phyloP scores from a whole-genome alignment of 2,888 invertebrate species.

The Syritta pipiens region DNA sequence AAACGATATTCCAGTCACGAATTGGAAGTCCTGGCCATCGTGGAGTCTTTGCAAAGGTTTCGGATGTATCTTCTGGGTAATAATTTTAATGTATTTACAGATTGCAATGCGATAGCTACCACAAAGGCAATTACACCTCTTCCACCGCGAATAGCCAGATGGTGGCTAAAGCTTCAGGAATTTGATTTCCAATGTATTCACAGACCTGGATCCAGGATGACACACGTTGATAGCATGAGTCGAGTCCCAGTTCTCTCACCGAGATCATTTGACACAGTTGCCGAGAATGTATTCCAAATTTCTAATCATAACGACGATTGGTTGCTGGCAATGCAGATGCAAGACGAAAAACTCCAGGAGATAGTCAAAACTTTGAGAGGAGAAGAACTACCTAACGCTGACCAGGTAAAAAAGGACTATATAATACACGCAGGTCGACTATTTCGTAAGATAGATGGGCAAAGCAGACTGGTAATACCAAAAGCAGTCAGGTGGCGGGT shows the following conservation, averaged over 20 bases:
- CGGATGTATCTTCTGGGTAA: slow-evolving; percentile 43
- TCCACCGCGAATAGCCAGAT: slow-evolving; percentile 70
- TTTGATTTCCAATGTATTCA: slow-evolving; percentile 44
- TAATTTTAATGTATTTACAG: slow-evolving; percentile 70
- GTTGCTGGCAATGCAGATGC: slow-evolving; percentile 10
- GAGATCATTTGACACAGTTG: slow-evolving; percentile 13
- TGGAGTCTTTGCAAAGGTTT: slow-evolving; percentile 70
- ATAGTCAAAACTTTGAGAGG: too few relatives aligned
- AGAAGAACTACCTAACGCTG: too few relatives aligned
- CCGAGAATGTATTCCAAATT: not conserved
- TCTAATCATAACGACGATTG: not conserved
- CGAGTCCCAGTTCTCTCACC: slow-evolving; percentile 32
- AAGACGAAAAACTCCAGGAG: slow-evolving; percentile 2
- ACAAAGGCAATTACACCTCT: slow-evolving; percentile 25
- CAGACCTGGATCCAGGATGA: slow-evolving; percentile 35
- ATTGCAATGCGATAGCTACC: slow-evolving; percentile 38
- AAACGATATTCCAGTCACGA: slow-evolving; percentile 76
- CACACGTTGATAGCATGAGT: slow-evolving; percentile 36
- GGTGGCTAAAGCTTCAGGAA: slow-evolving; percentile 44
- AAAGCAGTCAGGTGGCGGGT: slow-evolving; percentile 14
- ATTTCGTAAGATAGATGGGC: not conserved
- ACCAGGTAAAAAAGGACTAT: too few relatives aligned
- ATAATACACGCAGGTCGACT: too few relatives aligned
- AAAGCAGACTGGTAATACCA: slow-evolving; percentile 27
- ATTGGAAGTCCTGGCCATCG: slow-evolving; percentile 75